These are phyloP conservation scores for Geodia barretti DNA, from an alignment of 37 sponge, comb jelly and placozoan species.

Conservation along the genomic window DNA sequence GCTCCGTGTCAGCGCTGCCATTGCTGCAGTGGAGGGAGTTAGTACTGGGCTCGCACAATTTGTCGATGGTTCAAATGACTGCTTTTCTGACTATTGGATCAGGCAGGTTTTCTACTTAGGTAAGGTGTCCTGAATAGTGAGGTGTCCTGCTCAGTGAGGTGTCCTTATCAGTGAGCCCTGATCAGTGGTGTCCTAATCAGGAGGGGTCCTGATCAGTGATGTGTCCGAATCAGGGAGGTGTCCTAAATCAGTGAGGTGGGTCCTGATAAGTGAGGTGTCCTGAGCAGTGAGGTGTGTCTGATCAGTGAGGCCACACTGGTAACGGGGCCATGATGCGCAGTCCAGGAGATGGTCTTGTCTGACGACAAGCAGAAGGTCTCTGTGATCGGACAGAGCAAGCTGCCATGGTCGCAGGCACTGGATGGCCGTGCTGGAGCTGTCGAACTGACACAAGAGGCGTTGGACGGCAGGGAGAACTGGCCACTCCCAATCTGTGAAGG, in stretches of 20 bases:
- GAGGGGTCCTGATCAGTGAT: neutral
- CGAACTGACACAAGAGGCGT: slow-evolving; percentile 45
- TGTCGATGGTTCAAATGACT: too few species aligned
- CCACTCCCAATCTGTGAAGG: slow-evolving; percentile 45
- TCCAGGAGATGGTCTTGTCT: slow-evolving; percentile 46
- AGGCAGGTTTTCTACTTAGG: too few species aligned
- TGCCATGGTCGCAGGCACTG: slow-evolving; percentile 39
- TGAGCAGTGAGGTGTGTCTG: too few species aligned
- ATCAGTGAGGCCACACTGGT: neutral
- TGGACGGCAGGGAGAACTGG: slow-evolving; percentile 42
- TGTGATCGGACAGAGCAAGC: slow-evolving; percentile 20
- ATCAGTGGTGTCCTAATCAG: neutral
- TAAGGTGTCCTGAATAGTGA: too few species aligned
- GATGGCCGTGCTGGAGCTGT: slow-evolving; percentile 46
- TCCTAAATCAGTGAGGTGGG: neutral
- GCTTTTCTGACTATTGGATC: too few species aligned
- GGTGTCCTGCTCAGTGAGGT: too few species aligned
- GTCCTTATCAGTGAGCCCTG: neutral
- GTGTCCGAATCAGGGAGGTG: neutral
- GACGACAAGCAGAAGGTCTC: slow-evolving; percentile 20
- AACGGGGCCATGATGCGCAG: slow-evolving; percentile 35
- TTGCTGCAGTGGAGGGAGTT: too few species aligned
- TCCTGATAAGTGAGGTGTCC: too few species aligned
- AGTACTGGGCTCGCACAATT: too few species aligned
- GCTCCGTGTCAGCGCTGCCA: too few species aligned